Percentiles rank a stretch among this genome's conserved stretches.
phyloP scores from a whole-genome alignment of 1,140 invertebrate species.

The Lasaia peninsularis region DNA sequence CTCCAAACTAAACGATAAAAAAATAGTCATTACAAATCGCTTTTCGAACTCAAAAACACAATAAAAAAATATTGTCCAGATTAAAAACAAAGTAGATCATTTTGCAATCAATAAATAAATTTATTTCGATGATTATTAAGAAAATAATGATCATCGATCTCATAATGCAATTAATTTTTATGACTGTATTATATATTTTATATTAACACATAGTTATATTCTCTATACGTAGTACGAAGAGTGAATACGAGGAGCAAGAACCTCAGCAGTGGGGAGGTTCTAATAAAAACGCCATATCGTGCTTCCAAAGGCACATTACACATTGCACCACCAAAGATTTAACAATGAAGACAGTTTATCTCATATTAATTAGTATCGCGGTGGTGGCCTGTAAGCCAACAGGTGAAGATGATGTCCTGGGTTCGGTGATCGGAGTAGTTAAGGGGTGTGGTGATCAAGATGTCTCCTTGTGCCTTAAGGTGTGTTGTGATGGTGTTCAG shows the following conservation, averaged over 20 bases:
- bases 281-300: constrained; percentile 55
- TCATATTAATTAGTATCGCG: constrained; percentile 75
- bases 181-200: no score
- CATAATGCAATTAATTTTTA: no score
- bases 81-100: no score
- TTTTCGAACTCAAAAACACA: no score
- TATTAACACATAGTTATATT: no score
- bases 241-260: neutral
- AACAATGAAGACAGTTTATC: constrained; percentile 78
- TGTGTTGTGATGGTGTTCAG: constrained; percentile 38
- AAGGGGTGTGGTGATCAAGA: constrained; percentile 83
- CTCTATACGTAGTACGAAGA: no score
- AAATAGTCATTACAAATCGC: no score
- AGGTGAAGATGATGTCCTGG: constrained; percentile 69
- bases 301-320: constrained; percentile 47
- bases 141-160: no score
- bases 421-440: constrained; percentile 81
- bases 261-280: constrained; percentile 44
- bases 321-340: constrained; percentile 40
- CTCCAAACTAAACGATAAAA: no score
- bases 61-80: no score
- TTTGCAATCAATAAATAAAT: no score
- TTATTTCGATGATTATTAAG: no score
- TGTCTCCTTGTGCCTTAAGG: constrained; percentile 86
- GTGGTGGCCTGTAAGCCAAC: constrained; percentile 77